phyloP scores from a whole-genome alignment of 1,140 invertebrate species.

The Eriocheir sinensis region DNA sequence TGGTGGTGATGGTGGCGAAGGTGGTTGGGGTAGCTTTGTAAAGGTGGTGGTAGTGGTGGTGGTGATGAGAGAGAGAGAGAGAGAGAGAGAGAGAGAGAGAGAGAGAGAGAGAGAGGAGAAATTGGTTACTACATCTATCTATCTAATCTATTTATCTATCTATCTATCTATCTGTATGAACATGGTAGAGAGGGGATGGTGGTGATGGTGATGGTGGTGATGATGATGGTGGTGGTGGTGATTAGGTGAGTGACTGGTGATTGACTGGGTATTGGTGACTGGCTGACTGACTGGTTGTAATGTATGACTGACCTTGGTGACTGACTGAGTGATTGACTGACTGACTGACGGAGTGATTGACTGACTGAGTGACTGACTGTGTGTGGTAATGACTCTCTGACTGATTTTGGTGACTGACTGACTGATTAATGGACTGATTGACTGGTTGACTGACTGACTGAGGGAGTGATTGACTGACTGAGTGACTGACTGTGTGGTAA shows the following conservation, averaged over 20 bases:
- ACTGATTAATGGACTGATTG: background rate
- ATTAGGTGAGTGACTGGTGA: too few species aligned
- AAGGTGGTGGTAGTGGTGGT: too few species aligned
- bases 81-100: constrained; percentile 21
- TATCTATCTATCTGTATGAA: background rate
- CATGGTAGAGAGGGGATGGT: background rate
- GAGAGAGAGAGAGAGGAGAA: constrained; percentile 50
- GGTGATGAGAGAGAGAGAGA: background rate
- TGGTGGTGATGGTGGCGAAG: too few species aligned
- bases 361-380: background rate
- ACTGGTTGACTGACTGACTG: too few species aligned
- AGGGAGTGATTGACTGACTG: too few species aligned
- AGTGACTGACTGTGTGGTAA: too few species aligned
- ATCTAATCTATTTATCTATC: background rate
- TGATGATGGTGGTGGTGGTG: background rate
- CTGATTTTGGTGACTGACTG: background rate
- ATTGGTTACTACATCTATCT: background rate
- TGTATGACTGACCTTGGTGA: background rate
- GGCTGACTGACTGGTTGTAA: too few species aligned
- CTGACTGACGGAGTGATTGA: background rate
- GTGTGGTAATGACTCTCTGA: background rate
- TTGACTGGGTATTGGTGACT: too few species aligned
- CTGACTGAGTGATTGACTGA: background rate
- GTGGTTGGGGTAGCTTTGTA: too few species aligned
- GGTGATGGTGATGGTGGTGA: too few species aligned